Base-by-base conservation (phyloP, 2,888 invertebrate genomes). In the Tineola bisselliella region DNA sequence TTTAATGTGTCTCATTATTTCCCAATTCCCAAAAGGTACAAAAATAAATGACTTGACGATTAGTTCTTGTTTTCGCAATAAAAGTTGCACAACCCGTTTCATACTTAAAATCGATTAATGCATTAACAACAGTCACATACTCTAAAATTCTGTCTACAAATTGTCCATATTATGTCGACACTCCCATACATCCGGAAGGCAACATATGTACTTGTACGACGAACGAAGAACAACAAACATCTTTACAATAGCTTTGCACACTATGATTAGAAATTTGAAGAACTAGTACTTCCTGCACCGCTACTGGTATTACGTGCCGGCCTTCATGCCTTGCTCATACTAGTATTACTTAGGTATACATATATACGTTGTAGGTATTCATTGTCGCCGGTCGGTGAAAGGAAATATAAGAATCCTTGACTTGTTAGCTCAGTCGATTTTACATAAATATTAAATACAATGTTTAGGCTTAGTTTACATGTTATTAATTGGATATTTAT, bases 381-480 rank as follows among this genome's bases (percentile, higher is more conserved):
- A 84, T 84, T 84, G 84, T 84, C 81, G 77, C 74, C 80, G 84
- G 15, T 58, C n/a, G 58, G 86, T 86, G 86, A 87, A 87, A 86
- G 86, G 86, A 84, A 86, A 86, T 84, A 84, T 84, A 76, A 77
- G 82, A 75, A 86, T 86, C 84, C 84, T 86, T 86, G 84, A 84
- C 79, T 82, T 70, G 77, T 71, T 78, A 75, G 81, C 81, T 81
- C 82, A 17, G n/a, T 1, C 48, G 38, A 38, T 38, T 38, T n/a
- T 38, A 38, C 38, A 38, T 38, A 38, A 38, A 38, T 38, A 38
- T 38, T 38, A 38, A 38, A 38, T 38, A 38, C 38, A 38, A 10
- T 38, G 38, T 38, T 38, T 38, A n/a, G 38, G 38, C 3, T 38
- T 38, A 10, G 38, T 38, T 38, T 12, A 38, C 38, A 38, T 38